Percentiles rank a stretch among this genome's conserved stretches.
phyloP scores from a whole-genome alignment of 2,113 vertebrate species.

The Syngnathoides biaculeatus region DNA sequence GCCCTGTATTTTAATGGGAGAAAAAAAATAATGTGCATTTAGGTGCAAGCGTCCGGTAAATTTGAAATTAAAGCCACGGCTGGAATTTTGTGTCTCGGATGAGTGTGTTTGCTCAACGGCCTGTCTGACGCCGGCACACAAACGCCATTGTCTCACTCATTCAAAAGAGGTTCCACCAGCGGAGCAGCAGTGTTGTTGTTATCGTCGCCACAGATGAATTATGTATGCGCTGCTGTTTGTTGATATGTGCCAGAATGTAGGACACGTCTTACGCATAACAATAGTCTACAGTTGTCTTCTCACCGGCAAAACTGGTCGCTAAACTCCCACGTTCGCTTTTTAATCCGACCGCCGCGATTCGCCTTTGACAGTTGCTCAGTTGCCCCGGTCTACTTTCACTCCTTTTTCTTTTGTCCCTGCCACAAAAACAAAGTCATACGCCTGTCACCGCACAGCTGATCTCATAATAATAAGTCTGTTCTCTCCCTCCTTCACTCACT shows the following conservation, averaged over 20 bases:
- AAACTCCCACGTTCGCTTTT: conserved; percentile 28
- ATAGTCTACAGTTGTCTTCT: conserved; percentile 61
- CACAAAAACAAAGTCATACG: conserved; percentile 21
- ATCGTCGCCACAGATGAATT: conserved; percentile 57
- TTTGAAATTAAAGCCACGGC: not conserved
- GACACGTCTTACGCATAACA: conserved; percentile 72
- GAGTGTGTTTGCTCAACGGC: conserved; percentile 49
- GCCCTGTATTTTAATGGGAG: not conserved
- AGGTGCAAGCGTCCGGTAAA: not conserved
- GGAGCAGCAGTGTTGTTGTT: conserved; percentile 9
- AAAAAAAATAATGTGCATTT: too few species aligned
- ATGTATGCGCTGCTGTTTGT: conserved; percentile 61
- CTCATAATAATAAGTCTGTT: conserved; percentile 7
- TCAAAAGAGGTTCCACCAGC: conserved; percentile 59
- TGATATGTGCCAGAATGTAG: conserved; percentile 68
- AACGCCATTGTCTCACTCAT: conserved; percentile 62
- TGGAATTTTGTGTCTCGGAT: conserved; percentile 20
- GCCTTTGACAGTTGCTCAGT: conserved; percentile 9
- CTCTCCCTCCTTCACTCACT: not conserved
- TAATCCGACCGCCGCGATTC: conserved; percentile 13
- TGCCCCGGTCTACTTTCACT: conserved; percentile 32
- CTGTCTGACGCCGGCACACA: conserved; percentile 50
- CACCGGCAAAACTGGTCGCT: conserved; percentile 48
- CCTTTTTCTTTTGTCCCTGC: conserved; percentile 10
- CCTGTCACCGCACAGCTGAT: conserved; percentile 16